Conservation (phyloP, 2,113 vertebrate genomes). For the Xyrauchen texanus region DNA sequence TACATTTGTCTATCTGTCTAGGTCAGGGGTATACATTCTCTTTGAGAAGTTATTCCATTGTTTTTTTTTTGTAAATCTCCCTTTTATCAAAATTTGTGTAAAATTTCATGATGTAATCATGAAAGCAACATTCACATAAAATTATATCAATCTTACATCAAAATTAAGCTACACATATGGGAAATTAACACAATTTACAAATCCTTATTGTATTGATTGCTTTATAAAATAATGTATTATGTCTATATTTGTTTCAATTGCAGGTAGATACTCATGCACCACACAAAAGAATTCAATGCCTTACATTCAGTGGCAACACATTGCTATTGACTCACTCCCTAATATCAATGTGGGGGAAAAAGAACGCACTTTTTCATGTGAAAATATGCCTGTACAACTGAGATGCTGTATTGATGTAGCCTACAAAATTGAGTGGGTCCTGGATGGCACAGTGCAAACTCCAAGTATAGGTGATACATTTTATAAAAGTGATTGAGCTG, state of each 20-base stretch:
- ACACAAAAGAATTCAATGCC: background rate
- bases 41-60: no score
- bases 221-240: no score
- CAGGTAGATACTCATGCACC: constrained; percentile 63
- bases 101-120: no score
- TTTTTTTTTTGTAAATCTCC: no score
- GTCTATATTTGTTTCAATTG: background rate
- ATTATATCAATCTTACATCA: no score
- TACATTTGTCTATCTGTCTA: background rate
- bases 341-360: constrained; percentile 22
- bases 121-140: no score
- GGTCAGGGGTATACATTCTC: no score
- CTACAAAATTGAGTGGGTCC: background rate
- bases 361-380: background rate
- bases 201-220: no score
- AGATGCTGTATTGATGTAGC: background rate
- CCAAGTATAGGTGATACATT: constrained; percentile 11
- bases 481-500: background rate
- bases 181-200: no score
- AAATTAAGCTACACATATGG: no score
- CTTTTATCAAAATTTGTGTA: no score
- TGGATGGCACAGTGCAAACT: background rate
- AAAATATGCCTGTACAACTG: background rate
- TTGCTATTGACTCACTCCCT: constrained; percentile 56
- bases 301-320: constrained; percentile 40